These are phyloP conservation scores for Idaea biselata DNA, from an alignment of 2,888 invertebrate species.

Conservation along the genomic window DNA sequence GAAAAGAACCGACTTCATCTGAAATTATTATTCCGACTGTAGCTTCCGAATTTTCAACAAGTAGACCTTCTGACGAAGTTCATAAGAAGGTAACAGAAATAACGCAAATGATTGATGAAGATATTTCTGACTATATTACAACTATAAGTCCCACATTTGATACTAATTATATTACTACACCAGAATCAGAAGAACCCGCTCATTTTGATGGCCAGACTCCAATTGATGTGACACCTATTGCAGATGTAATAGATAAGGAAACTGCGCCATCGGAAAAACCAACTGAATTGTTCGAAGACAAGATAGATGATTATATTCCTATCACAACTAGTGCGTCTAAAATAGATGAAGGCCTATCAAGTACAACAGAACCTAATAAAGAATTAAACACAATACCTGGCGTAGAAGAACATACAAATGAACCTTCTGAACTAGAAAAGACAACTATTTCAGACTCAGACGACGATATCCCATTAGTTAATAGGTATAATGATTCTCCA, in stretches of 20 bases:
- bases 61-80: constrained; percentile 1
- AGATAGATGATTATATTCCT: background rate
- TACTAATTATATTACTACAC: background rate
- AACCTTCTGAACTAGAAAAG: constrained; percentile 25
- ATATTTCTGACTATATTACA: background rate
- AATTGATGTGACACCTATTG: constrained; percentile 3
- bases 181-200: constrained; percentile 4
- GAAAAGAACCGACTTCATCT: constrained; percentile 14
- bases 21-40: constrained; percentile 13
- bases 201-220: constrained; percentile 13
- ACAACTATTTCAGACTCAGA: background rate
- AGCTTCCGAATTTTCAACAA: constrained; percentile 10
- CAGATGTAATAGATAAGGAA: constrained; percentile 29
- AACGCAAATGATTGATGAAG: background rate
- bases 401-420: constrained; percentile 23
- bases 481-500: background rate
- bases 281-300: constrained; percentile 8
- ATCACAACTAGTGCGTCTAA: background rate
- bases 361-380: constrained; percentile 44
- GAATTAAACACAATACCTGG: constrained; percentile 55
- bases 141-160: background rate
- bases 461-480: background rate
- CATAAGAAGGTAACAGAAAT: background rate
- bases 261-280: constrained; percentile 24
- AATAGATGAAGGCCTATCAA: background rate